These are phyloP conservation scores for Oligia latruncula DNA, from an alignment of 2,888 invertebrate genomes.

Conservation along the genomic window DNA sequence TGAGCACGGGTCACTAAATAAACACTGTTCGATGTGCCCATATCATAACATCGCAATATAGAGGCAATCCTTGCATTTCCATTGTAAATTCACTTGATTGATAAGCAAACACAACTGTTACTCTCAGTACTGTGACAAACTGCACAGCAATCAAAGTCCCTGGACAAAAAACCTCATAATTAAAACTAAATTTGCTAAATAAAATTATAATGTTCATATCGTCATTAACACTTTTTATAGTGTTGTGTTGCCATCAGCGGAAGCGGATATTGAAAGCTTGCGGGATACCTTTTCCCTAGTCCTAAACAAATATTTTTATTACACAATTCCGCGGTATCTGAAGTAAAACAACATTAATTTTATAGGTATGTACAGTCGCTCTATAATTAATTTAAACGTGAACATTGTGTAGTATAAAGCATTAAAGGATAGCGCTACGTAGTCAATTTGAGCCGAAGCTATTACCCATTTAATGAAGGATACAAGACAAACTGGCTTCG, in stretches of 20 bases:
- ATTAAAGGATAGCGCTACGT: conserved; percentile 70
- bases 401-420: conserved; percentile 40
- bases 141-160: not conserved
- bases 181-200: conserved; percentile 6
- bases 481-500: conserved; percentile 81
- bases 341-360: conserved; percentile 50
- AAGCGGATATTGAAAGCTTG: conserved; percentile 59
- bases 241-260: conserved; percentile 30
- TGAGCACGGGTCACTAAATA: conserved; percentile 31
- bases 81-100: conserved; percentile 5
- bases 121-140: not conserved
- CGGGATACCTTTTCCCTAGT: conserved; percentile 36
- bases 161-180: not conserved
- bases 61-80: not conserved
- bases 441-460: conserved; percentile 76
- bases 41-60: not conserved
- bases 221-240: conserved; percentile 47
- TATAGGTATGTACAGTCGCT: conserved; percentile 17
- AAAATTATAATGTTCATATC: conserved; percentile 22
- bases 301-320: conserved; percentile 52
- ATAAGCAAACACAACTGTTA: not conserved
- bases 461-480: conserved; percentile 81
- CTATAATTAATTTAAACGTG: conserved; percentile 53
- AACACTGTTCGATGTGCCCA: conserved; percentile 6
- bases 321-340: conserved; percentile 30